phyloP scores from a whole-genome alignment of 2,113 vertebrate genomes.

The Apistogramma diplotaenia region DNA sequence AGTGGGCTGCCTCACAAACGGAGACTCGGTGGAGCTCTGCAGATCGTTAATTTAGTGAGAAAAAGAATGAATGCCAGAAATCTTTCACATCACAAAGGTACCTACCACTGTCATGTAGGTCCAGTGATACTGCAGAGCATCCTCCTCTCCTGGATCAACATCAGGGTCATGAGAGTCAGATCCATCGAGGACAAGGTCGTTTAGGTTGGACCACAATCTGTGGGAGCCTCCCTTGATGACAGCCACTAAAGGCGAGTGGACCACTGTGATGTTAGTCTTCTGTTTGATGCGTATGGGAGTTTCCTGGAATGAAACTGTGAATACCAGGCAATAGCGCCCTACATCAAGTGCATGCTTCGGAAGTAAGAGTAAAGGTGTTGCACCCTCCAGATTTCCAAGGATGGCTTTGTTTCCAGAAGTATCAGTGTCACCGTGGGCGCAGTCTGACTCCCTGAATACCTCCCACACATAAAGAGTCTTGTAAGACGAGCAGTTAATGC shows the following conservation, averaged over 20 bases:
- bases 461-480: slow-evolving; percentile 76
- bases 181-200: slow-evolving; percentile 77
- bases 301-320: slow-evolving; percentile 65
- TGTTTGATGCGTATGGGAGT: slow-evolving; percentile 66
- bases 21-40: slow-evolving; percentile 52
- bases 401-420: neutral
- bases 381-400: slow-evolving; percentile 34
- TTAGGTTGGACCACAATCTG: slow-evolving; percentile 65
- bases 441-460: slow-evolving; percentile 45
- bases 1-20: neutral
- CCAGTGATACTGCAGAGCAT: slow-evolving; percentile 73
- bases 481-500: slow-evolving; percentile 74
- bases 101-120: slow-evolving; percentile 54
- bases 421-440: neutral
- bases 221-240: slow-evolving; percentile 76
- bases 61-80: neutral
- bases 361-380: slow-evolving; percentile 65
- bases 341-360: slow-evolving; percentile 63
- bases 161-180: slow-evolving; percentile 77
- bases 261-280: slow-evolving; percentile 56
- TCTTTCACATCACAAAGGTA: neutral
- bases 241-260: slow-evolving; percentile 69
- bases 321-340: slow-evolving; percentile 74
- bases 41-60: neutral
- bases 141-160: slow-evolving; percentile 26